A percentile compares a stretch with the other conserved stretches of the same genome.
phyloP scores from a whole-genome alignment of 2,888 invertebrate genomes.

The Strigamia crassipes region DNA sequence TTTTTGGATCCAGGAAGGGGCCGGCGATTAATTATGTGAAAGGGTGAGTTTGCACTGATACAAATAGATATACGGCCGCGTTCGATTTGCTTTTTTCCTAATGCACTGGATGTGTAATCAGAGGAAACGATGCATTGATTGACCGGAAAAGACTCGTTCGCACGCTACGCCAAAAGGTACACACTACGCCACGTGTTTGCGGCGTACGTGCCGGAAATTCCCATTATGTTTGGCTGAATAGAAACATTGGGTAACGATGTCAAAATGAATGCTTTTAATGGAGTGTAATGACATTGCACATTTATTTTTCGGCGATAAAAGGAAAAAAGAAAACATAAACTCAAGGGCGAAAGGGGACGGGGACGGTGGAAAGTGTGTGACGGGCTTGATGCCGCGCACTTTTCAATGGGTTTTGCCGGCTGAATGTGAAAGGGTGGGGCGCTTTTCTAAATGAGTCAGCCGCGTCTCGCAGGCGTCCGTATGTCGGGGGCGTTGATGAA shows the following conservation, averaged over 20 bases:
- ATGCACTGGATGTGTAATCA: conserved; percentile 28
- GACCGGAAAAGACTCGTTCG: conserved; percentile 31
- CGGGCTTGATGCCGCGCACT: neutral
- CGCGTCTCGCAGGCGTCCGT: conserved; percentile 17
- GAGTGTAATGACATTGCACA: neutral
- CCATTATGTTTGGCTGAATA: neutral
- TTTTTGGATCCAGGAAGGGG: conserved; percentile 14
- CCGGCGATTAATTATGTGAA: conserved; percentile 4
- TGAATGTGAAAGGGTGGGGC: conserved; percentile 10
- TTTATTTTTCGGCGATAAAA: neutral
- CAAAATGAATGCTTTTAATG: conserved; percentile 24
- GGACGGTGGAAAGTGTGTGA: neutral
- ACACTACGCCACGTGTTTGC: conserved; percentile 15
- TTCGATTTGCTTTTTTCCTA: conserved; percentile 37
- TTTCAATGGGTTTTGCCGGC: conserved; percentile 11
- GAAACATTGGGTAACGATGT: conserved; percentile 2
- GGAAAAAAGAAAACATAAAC: neutral
- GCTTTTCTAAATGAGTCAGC: neutral
- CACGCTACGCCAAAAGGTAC: neutral
- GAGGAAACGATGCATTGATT: conserved; percentile 37
- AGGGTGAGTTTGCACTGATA: conserved; percentile 30
- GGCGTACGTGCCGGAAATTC: neutral
- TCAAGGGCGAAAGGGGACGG: neutral
- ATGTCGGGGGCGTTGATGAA: conserved; percentile 31
- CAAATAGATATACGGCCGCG: neutral